These are phyloP conservation scores for Halictus quadricinctus DNA, from an alignment of 2,888 invertebrate genomes.

Conservation along the genomic window DNA sequence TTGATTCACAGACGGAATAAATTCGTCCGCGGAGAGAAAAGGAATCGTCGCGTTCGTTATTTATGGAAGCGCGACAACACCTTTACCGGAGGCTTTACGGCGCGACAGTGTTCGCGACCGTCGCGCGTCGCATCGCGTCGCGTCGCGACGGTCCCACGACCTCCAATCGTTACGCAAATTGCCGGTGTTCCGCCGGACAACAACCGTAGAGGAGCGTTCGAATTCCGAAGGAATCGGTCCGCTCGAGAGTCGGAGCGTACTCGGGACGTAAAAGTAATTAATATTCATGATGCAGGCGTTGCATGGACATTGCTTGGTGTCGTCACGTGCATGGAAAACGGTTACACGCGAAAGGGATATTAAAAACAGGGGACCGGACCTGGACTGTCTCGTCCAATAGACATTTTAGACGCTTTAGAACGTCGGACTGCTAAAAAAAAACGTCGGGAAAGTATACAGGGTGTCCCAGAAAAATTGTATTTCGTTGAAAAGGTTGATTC, in stretches of 20 bases:
- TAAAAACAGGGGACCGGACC: constrained; percentile 40
- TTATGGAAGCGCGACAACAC: constrained; percentile 17
- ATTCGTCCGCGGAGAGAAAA: neutral
- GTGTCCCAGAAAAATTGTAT: too few species aligned
- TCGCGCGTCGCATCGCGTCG: neutral
- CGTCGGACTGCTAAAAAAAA: neutral
- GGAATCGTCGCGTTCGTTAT: constrained; percentile 8
- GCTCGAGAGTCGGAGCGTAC: neutral
- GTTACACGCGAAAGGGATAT: constrained; percentile 61
- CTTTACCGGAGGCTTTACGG: neutral
- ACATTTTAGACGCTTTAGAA: neutral
- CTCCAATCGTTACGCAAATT: constrained; percentile 43
- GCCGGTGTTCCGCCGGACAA: neutral
- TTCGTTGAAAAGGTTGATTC: too few species aligned
- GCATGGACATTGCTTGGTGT: constrained; percentile 57
- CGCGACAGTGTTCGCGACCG: neutral
- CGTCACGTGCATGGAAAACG: constrained; percentile 65
- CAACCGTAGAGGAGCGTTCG: neutral
- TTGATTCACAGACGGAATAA: constrained; percentile 25
- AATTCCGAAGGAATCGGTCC: constrained; percentile 25
- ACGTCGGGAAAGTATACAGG: too few species aligned
- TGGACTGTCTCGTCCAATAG: neutral
- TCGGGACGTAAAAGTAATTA: constrained; percentile 42
- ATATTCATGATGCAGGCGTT: constrained; percentile 52
- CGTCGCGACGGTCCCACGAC: neutral